phyloP scores from a whole-genome alignment of 2,113 vertebrate species.

The Pachyramphus minor region DNA sequence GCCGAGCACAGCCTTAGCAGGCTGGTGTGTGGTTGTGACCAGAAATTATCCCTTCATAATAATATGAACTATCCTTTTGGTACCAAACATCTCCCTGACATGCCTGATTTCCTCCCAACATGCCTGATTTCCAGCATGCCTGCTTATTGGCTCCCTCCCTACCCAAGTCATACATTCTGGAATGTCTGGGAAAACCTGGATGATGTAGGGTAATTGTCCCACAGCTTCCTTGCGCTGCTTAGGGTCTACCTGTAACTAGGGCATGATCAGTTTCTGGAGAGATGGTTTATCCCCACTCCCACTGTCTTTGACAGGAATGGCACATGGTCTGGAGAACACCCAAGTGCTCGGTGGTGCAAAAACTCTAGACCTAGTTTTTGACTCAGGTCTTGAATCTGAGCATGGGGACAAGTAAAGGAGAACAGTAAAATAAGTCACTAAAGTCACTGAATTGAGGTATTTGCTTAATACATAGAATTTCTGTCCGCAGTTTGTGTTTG shows the following conservation, averaged over 20 bases:
- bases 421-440: neutral
- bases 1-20: neutral
- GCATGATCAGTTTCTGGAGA: neutral
- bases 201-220: neutral
- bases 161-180: neutral
- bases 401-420: neutral
- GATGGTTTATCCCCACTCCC: neutral
- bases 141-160: neutral
- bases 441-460: neutral
- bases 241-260: neutral
- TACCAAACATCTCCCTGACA: neutral
- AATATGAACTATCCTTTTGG: neutral
- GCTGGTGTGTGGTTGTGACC: neutral
- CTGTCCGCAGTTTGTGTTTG: neutral
- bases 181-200: neutral
- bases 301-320: neutral
- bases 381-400: neutral
- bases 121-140: neutral
- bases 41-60: neutral
- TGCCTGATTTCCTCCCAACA: neutral
- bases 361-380: neutral
- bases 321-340: neutral
- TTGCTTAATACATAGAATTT: neutral
- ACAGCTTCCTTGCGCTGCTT: neutral
- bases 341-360: neutral